Evolutionary conservation across 2,797 vertebrate genomes (phyloP), one percentile per base, ranked within the genome.

Genomic region (Cirrhinus mrigala): DNA sequence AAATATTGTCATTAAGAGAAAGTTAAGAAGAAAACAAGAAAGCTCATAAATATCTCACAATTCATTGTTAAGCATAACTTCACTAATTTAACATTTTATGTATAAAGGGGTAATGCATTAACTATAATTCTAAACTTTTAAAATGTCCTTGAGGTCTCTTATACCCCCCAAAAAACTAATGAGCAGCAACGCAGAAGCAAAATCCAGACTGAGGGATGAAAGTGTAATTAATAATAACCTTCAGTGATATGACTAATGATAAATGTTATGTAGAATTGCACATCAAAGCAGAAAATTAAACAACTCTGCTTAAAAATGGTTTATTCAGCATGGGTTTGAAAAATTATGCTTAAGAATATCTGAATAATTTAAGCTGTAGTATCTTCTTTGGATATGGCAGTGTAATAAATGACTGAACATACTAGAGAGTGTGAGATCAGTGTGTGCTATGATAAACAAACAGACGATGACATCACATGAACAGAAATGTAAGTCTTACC

Each of bases 401-500:
- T 24, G 62, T 52, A 62, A 46, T 27, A 48, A 74, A 48, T 50
- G 44, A 52, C 24, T 11, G 24, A 75, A 54, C n/a, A 11, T 56
- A 15, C 6, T 20, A 22, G 18, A 10, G 15, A 10, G 56, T 27
- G 40, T 78, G 37, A 44, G 7, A 60, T 77, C 54, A 60, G 33
- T n/a, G 54, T 44, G 24, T 16, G 75, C 50, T 44, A 37, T 10
- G 12, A 33, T 50, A 11, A 69, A 20, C 20, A 76, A 52, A 83
- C 40, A 64, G 20, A 76, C 27, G 16, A 40, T 22, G n/a, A 56
- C 11, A 10, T 77, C 27, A 29, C 50, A 48, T 16, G 27, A 11
- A 7, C 14, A 24, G 33, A 46, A 76, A 76, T 74, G 29, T 44
- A 29, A 76, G 9, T 91, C 96, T 96, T 90, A 99, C 98, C 98